Evolutionary conservation across 2,113 vertebrate genomes (phyloP), one percentile per base, ranked within the genome.

Genomic region (Oceanodroma tethys): DNA sequence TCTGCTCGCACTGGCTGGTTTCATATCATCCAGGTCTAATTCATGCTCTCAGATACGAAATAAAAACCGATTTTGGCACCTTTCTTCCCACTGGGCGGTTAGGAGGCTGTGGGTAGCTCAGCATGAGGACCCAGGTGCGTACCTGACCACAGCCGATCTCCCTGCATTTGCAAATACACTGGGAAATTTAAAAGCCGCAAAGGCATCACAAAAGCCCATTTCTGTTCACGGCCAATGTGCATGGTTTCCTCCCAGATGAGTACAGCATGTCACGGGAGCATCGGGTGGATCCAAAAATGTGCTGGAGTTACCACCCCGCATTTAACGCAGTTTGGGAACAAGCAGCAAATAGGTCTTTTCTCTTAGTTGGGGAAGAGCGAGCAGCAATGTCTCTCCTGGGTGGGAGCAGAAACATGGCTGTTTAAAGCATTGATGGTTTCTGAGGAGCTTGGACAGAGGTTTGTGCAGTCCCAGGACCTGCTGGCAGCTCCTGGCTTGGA

Each of bases 241-340:
- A 0, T 5, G 13, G 43, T 82, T 75, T 52, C 29, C 22, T 65
- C 67, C 9, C 20, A 43, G 38, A 16, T 0, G 8, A 30, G 32
- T 27, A 34, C 38, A 52, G 15, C 14, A 1, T 6, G 13, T 40
- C n/a, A 25, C 0, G 0, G 45, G n/a, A 53, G 19, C 59, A 43
- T 38, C 10, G 1, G 0, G 10, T 30, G 23, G 32, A 40, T 75
- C 56, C 26, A 68, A 36, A 88, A 70, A 7, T 1, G 2, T 9
- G 4, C 53, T 75, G 21, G 34, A 30, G 34, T 91, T 92, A 16
- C 40, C 18, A 25, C 21, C 16, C 50, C 71, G 58, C 20, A 16
- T 65, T 88, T 65, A 56, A 27, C 5, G 4, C 10, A 25, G 30
- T 38, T 73, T 38, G 40, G 53, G 22, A 82, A 13, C 43, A 45